Evolutionary conservation across 2,888 invertebrate species (phyloP).

Genomic region (Campaea margaritaria): DNA sequence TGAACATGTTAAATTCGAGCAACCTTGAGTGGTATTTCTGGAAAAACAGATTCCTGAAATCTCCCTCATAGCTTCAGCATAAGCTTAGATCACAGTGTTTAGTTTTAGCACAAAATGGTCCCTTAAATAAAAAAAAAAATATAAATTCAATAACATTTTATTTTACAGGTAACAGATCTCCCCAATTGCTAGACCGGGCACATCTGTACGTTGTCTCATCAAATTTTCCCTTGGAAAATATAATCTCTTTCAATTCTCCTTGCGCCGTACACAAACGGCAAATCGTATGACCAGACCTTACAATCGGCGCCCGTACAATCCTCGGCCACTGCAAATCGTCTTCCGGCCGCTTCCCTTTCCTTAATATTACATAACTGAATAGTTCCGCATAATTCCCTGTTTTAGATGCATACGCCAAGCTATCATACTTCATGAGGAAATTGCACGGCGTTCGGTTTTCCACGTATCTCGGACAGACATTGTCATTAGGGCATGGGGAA

Average conservation of each 20-base stretch:
- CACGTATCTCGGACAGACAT: constrained; percentile 89
- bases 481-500: constrained; percentile 95
- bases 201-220: constrained; percentile 91
- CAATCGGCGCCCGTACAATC: constrained; percentile 89
- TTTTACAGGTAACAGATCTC: constrained; percentile 90
- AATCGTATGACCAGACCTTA: constrained; percentile 89
- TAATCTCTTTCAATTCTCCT: constrained; percentile 90
- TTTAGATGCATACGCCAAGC: constrained; percentile 80
- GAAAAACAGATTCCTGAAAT: too few relatives aligned
- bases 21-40: too few relatives aligned
- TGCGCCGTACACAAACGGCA: constrained; percentile 91
- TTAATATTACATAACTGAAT: constrained; percentile 93
- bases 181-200: constrained; percentile 90
- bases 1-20: too few relatives aligned
- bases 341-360: constrained; percentile 87
- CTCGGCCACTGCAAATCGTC: constrained; percentile 90
- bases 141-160: constrained; percentile 46
- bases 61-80: too few relatives aligned
- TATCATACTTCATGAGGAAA: constrained; percentile 87
- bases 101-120: too few relatives aligned
- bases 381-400: constrained; percentile 80
- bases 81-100: too few relatives aligned
- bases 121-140: too few relatives aligned
- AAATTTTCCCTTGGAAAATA: constrained; percentile 90
- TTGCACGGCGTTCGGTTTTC: constrained; percentile 91